Percentiles rank a stretch among this genome's conserved stretches.
These are phyloP conservation scores for Onthophagus taurus DNA, from an alignment of 1,140 invertebrate genomes.

Conservation along the genomic window DNA sequence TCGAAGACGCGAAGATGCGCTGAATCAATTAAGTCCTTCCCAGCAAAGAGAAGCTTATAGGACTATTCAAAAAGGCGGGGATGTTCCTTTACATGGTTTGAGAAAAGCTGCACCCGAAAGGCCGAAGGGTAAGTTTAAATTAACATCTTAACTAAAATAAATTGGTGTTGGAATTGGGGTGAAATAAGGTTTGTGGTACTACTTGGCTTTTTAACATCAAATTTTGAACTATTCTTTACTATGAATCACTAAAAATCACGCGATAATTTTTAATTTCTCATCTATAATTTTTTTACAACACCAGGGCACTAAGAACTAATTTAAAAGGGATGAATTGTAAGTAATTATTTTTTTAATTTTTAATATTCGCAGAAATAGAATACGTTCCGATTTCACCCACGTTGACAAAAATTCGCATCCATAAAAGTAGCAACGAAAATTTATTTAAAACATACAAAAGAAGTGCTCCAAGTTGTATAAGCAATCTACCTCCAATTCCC, in stretches of 20 bases:
- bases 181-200: conserved; percentile 9
- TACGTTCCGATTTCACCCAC: conserved; percentile 73
- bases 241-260: neutral
- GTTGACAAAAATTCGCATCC: conserved; percentile 66
- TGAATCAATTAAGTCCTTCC: conserved; percentile 60
- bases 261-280: neutral
- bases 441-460: conserved; percentile 44
- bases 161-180: too few species aligned
- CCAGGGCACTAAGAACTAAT: neutral
- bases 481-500: conserved; percentile 33
- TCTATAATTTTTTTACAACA: neutral
- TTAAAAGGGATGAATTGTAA: neutral
- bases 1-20: conserved; percentile 55
- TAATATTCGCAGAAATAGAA: conserved; percentile 55
- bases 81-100: conserved; percentile 80
- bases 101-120: conserved; percentile 78
- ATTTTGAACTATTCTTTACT: conserved; percentile 5
- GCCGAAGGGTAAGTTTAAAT: conserved; percentile 66
- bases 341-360: conserved; percentile 1
- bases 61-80: conserved; percentile 79
- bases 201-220: neutral
- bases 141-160: too few species aligned
- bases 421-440: conserved; percentile 44
- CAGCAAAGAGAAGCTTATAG: conserved; percentile 76
- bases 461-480: conserved; percentile 42